Conservation (phyloP, 2,113 vertebrate genomes). For the Neolamprologus ventralis region DNA sequence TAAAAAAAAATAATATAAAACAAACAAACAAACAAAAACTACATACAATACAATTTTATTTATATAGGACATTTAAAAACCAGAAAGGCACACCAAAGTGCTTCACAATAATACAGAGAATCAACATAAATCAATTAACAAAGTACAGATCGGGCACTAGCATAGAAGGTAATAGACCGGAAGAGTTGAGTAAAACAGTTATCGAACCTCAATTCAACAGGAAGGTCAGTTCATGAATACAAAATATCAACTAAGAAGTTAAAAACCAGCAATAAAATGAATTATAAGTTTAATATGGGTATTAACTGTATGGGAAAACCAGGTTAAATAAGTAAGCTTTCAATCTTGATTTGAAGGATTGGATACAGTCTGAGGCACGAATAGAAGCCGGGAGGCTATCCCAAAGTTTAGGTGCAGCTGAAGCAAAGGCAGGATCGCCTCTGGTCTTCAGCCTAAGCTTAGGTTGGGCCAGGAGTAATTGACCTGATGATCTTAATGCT, state of each 20-base stretch:
- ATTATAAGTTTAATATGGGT: background rate
- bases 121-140: background rate
- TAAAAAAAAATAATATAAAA: fast-evolving
- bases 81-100: background rate
- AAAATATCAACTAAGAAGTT: background rate
- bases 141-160: background rate
- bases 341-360: background rate
- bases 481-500: background rate
- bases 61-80: background rate
- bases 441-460: background rate
- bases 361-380: background rate
- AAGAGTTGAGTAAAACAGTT: background rate
- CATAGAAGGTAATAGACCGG: background rate
- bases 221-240: background rate
- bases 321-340: background rate
- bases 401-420: background rate
- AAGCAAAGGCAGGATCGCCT: background rate
- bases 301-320: background rate
- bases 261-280: background rate
- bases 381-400: background rate
- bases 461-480: background rate
- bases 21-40: fast-evolving
- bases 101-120: background rate
- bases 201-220: background rate
- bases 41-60: background rate